phyloP scores from a whole-genome alignment of 2,113 vertebrate genomes.

The Ursus arctos region DNA sequence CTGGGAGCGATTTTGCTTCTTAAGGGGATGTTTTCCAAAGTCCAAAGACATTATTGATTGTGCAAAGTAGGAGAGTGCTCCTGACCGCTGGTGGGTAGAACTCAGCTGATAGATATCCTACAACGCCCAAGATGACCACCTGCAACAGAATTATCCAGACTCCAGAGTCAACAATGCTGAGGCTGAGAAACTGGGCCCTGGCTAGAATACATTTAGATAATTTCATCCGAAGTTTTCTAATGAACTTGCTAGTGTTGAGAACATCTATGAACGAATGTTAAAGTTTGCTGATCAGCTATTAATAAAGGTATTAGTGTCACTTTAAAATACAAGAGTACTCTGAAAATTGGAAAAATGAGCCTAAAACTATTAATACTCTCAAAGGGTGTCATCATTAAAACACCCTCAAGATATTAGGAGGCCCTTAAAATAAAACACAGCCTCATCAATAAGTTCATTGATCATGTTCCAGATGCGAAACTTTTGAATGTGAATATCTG shows the following conservation, averaged over 20 bases:
- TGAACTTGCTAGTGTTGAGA: neutral
- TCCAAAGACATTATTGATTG: neutral
- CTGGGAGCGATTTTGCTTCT: neutral
- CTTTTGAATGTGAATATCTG: neutral
- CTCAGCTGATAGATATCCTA: neutral
- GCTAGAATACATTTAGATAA: neutral
- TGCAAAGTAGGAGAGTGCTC: neutral
- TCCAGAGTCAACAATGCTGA: neutral
- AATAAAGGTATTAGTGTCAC: neutral
- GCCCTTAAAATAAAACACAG: neutral
- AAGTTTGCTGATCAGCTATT: neutral
- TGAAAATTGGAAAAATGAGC: neutral
- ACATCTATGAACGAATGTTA: neutral
- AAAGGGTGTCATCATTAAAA: neutral
- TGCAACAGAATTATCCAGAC: neutral
- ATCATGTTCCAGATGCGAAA: neutral
- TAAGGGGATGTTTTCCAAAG: neutral
- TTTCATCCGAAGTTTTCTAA: neutral
- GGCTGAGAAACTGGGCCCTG: neutral
- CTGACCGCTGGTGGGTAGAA: neutral
- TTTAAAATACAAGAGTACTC: neutral
- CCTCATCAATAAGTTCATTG: neutral
- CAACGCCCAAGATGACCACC: neutral
- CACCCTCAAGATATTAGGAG: neutral
- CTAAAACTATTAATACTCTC: neutral